phyloP scores from a whole-genome alignment of 2,888 invertebrate species.

The Drosophila peninsularis region DNA sequence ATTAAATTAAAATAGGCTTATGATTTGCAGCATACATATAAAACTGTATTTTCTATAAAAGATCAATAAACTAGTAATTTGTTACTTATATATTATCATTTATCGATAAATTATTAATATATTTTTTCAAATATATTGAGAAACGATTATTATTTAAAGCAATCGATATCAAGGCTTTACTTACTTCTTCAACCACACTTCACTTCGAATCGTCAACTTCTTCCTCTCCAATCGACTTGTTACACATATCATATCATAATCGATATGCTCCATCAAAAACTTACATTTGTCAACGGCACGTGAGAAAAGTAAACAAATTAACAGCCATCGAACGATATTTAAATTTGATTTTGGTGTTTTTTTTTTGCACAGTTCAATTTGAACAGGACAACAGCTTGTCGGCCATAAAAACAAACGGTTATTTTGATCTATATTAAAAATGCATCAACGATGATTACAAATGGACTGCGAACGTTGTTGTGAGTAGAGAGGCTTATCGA shows the following conservation, averaged over 20 bases:
- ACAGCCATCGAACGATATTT: conserved; percentile 24
- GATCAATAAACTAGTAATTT: too few species aligned
- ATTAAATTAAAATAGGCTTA: too few species aligned
- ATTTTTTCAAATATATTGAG: too few species aligned
- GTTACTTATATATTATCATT: too few species aligned
- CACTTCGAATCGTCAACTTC: background rate
- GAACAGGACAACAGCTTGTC: conserved; percentile 35
- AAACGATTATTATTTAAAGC: too few species aligned
- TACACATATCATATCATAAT: background rate
- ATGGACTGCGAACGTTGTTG: conserved; percentile 6
- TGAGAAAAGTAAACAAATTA: conserved; percentile 23
- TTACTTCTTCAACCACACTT: background rate
- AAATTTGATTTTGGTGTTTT: background rate
- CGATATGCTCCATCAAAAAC: background rate
- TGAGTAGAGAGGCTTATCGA: background rate
- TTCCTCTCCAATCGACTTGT: background rate
- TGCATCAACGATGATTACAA: conserved; percentile 29
- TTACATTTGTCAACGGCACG: background rate
- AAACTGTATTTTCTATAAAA: too few species aligned
- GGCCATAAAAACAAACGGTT: conserved; percentile 5
- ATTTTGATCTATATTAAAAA: conserved; percentile 32
- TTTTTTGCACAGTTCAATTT: background rate
- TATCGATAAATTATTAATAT: too few species aligned
- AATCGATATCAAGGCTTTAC: too few species aligned
- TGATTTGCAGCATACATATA: too few species aligned